Base-by-base conservation (phyloP, 2,888 invertebrate genomes). In the Leptothorax acervorum region DNA sequence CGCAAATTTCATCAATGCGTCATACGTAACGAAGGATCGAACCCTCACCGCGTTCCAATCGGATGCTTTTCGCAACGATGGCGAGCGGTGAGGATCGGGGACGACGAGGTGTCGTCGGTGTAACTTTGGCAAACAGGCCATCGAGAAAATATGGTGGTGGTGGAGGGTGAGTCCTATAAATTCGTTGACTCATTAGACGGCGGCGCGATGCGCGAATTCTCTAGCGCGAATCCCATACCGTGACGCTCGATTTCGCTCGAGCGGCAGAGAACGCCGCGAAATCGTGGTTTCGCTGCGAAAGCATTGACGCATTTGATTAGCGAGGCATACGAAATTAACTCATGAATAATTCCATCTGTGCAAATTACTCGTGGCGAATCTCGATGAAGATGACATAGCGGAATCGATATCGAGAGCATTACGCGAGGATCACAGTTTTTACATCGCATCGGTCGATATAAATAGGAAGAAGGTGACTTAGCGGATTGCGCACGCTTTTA, bases 11-110 rank as follows among this genome's bases (percentile, higher is more conserved):
- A 79, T 79, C 79, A 60, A 73, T 73, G 60, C 79, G 60, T 73
- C 79, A 81, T 73, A 81, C 79, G 48, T 81, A 81, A 81, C 79
- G 79, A 81, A 73, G 79, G 73, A 73, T 60, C 74, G 79, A 79
- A 60, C 48, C 71, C 57, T 51, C 79, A 74, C 48, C 6, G 48
- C 60, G 74, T 73, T 73, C 74, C 74, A 48, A 73, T 60, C 74
- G 79, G 39, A 81, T 60, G 74, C 74, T 78, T 71, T 71, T 71
- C 55, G 35, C 31, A n/a, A 66, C 45, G 55, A 35, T 23, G 31
- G 68, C 39, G n/a, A n/a, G 23, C 23, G 23, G 23, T 3, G 28
- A 28, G 66, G 3, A 1, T 23, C 42, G 63, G 35, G 12, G 12
- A 23, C 23, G 23, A 48, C 35, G 35, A 35, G n/a, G 8, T 28